Conservation (phyloP, 2,888 invertebrate species). For the Lasiommata megera region DNA sequence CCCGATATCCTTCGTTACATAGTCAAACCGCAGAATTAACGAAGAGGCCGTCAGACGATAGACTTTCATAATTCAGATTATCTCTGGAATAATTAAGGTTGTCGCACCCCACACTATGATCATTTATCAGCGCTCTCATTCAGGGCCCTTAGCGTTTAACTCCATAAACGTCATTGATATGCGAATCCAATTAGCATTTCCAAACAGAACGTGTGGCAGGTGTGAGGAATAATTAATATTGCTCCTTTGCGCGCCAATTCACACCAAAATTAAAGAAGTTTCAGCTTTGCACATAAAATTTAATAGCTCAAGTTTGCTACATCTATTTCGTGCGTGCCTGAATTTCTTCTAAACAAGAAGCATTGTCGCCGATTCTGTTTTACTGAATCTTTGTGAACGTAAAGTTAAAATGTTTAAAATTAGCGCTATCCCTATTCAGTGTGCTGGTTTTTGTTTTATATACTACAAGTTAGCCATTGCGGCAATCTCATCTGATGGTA, state of each 20-base stretch:
- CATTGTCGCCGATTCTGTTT: neutral
- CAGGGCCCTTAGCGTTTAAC: constrained; percentile 16
- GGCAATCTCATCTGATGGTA: too few species aligned
- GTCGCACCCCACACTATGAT: constrained; percentile 13
- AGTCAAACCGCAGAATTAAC: too few species aligned
- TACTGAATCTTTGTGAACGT: too few species aligned
- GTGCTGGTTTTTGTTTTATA: too few species aligned
- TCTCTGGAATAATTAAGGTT: constrained; percentile 6
- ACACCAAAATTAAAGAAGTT: constrained; percentile 17
- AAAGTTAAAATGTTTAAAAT: too few species aligned
- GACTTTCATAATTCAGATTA: neutral
- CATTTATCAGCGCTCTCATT: constrained; percentile 19
- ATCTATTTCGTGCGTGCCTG: neutral
- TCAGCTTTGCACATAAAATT: neutral
- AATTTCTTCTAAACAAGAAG: neutral
- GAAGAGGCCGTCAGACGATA: too few species aligned
- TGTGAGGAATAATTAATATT: constrained; percentile 17
- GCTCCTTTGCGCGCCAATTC: constrained; percentile 14
- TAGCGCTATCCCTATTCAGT: too few species aligned
- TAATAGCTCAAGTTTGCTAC: constrained; percentile 5
- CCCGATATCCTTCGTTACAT: too few species aligned
- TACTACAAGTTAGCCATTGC: too few species aligned
- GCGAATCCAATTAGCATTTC: constrained; percentile 23
- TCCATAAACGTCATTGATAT: constrained; percentile 22
- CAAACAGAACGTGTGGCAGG: constrained; percentile 15